These are phyloP conservation scores for Myiotriccus ornatus DNA, from an alignment of 2,797 vertebrate species.

Conservation along the genomic window DNA sequence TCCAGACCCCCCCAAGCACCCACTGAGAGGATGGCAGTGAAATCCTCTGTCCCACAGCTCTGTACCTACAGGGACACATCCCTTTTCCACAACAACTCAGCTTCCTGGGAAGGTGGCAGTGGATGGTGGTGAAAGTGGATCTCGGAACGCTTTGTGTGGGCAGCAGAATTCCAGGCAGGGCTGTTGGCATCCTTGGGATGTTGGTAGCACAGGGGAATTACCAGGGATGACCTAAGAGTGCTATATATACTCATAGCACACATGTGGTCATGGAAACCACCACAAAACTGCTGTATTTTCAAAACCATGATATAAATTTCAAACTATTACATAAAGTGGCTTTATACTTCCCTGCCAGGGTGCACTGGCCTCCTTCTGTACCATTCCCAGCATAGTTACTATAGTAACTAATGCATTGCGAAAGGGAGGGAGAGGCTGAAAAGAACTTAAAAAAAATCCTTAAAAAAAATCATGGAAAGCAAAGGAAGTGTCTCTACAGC, in stretches of 20 bases:
- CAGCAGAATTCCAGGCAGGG: neutral
- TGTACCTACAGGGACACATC: neutral
- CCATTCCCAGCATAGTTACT: constrained; percentile 74
- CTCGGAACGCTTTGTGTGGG: neutral
- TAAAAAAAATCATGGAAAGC: constrained; percentile 34
- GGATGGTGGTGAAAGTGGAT: neutral
- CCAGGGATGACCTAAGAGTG: neutral
- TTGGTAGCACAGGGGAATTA: neutral
- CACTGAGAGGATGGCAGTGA: neutral
- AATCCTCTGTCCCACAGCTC: neutral
- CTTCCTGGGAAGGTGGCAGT: neutral
- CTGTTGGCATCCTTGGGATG: neutral
- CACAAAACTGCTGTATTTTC: constrained; percentile 42
- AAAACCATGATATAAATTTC: constrained; percentile 63
- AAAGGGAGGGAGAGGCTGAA: neutral
- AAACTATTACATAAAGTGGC: constrained; percentile 69
- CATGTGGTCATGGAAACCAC: constrained; percentile 50
- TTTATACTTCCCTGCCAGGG: constrained; percentile 63
- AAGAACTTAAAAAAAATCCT: constrained; percentile 17
- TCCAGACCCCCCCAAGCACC: neutral
- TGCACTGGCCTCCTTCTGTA: constrained; percentile 66
- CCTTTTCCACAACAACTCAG: neutral
- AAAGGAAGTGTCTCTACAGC: constrained; percentile 11
- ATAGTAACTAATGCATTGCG: constrained; percentile 78
- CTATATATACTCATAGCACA: neutral